Base-by-base conservation (phyloP, 2,888 invertebrate genomes). In the Molorchus minor region DNA sequence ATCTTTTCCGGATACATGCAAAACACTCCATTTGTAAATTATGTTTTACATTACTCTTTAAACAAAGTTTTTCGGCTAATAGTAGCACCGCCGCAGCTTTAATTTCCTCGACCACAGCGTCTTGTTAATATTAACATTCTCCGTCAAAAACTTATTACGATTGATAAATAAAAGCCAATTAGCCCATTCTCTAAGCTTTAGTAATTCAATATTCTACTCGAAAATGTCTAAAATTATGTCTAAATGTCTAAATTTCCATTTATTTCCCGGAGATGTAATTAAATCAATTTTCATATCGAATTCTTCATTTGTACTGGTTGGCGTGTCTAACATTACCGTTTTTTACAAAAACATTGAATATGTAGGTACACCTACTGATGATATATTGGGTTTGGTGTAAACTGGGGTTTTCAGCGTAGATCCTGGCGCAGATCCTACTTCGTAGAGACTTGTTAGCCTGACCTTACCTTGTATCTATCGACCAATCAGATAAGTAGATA, bases 131-230 rank as follows among this genome's bases (percentile, higher is more conserved):
- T 25, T 25, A 25, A 25, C 25, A 25, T 44, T 15, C n/a, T 10
- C 8, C 3, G 16, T 44, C 13, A 44, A 44, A 25, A 30, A 29
- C 16, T 25, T 16, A 44, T 44, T 29, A 15, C 15, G 15, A 44
- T 29, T 25, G 44, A 15, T 30, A 29, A 29, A 29, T 16, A 30
- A 16, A 44, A 44, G 25, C 29, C 29, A 44, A 44, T 44, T 44
- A 44, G 25, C 13, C 2, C 16, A 44, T 25, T 44, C 29, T 16
- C 13, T 29, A 44, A 30, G 29, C 44, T 29, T 16, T 13, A n/a
- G 16, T 43, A 30, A 44, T 44, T 44, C 7, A 44, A 44, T 44
- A 44, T 44, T 44, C 29, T 29, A 16, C 29, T 25, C n/a, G 25
- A 13, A 44, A 44, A 19, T 44, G 21, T 44, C 25, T 44, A 25